Evolutionary conservation across 2,113 vertebrate genomes (phyloP).

Genomic region (Eonycteris spelaea): DNA sequence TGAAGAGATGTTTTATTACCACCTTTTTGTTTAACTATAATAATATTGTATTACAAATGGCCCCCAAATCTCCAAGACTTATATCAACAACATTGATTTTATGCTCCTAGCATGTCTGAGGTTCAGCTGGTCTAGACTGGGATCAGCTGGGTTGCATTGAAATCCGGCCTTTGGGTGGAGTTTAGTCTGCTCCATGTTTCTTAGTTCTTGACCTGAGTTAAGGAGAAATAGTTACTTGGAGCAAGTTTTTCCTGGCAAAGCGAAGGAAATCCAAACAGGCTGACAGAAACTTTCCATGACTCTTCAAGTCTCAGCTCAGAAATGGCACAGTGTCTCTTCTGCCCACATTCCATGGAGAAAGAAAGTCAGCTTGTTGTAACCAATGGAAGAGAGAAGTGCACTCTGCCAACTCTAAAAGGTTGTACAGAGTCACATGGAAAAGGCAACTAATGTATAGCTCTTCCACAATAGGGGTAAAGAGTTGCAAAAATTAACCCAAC

Average conservation of each 20-base stretch:
- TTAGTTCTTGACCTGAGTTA: background rate
- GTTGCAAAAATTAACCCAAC: background rate
- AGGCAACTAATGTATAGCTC: background rate
- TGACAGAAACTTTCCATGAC: background rate
- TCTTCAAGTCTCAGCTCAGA: background rate
- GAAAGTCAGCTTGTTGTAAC: background rate
- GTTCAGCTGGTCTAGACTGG: background rate
- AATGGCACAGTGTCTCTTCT: background rate
- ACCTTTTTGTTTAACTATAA: background rate
- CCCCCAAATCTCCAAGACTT: background rate
- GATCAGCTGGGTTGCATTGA: background rate
- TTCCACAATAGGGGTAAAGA: background rate
- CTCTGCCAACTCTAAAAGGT: background rate
- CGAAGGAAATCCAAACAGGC: background rate
- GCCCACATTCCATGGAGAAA: background rate
- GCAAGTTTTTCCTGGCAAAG: background rate
- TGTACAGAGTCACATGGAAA: background rate
- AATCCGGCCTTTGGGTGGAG: background rate
- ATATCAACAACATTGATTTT: background rate
- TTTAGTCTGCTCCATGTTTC: background rate
- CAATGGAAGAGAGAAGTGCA: background rate
- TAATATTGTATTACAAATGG: background rate
- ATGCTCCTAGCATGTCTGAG: background rate
- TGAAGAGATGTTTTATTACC: background rate
- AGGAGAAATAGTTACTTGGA: background rate